Conservation (phyloP, 1,140 invertebrate genomes). For the Sarcophaga peregrina region DNA sequence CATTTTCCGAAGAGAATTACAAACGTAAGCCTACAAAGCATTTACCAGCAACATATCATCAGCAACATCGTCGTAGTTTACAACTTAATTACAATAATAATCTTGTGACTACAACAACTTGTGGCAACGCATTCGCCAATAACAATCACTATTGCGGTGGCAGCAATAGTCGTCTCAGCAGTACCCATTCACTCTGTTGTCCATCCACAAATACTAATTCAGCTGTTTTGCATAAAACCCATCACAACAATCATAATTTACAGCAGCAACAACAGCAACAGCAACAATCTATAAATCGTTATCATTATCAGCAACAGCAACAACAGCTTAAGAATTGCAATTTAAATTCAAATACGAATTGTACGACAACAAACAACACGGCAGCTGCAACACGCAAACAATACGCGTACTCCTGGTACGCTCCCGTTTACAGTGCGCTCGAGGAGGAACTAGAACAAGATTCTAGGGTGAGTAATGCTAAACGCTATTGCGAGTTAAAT, state of each 20-base stretch:
- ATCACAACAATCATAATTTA: conserved; percentile 32
- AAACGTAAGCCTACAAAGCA: conserved; percentile 53
- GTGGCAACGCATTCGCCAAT: conserved; percentile 34
- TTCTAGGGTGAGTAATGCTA: conserved; percentile 58
- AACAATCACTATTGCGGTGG: conserved; percentile 44
- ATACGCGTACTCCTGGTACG: conserved; percentile 66
- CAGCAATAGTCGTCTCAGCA: conserved; percentile 49
- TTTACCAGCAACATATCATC: conserved; percentile 55
- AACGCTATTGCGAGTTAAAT: not conserved
- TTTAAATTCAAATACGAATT: conserved; percentile 19
- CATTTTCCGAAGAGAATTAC: conserved; percentile 34
- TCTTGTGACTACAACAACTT: conserved; percentile 55
- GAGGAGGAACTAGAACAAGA: conserved; percentile 66
- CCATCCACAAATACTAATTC: not conserved
- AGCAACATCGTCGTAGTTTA: conserved; percentile 55
- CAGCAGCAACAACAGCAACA: conserved; percentile 36
- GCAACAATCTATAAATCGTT: not conserved
- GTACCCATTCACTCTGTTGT: not conserved
- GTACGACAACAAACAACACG: conserved; percentile 43
- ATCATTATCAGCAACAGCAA: conserved; percentile 43
- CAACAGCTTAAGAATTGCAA: conserved; percentile 18
- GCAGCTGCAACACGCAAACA: conserved; percentile 58
- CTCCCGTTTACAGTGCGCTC: conserved; percentile 64
- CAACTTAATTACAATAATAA: conserved; percentile 62
- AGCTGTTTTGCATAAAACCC: conserved; percentile 44